phyloP scores from a whole-genome alignment of 1,140 invertebrate species.

The Lanistes nyassanus region DNA sequence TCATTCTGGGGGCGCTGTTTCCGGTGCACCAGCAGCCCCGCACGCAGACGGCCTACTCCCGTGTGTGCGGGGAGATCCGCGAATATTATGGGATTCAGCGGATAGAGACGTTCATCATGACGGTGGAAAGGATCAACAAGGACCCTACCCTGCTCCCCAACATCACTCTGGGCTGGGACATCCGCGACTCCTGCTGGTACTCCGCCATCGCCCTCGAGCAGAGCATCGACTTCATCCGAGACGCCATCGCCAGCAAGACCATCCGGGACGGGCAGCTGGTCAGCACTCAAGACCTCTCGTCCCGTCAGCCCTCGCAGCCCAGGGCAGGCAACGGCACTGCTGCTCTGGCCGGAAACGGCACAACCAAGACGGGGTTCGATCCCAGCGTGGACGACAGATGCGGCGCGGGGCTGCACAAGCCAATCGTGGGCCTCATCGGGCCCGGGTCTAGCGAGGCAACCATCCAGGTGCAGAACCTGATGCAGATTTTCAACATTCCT shows the following conservation, averaged over 20 bases:
- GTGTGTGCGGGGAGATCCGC: slow-evolving; percentile 66
- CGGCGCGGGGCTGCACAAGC: slow-evolving; percentile 50
- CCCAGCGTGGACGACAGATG: slow-evolving; percentile 16
- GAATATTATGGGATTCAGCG: slow-evolving; percentile 85
- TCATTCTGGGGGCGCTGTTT: slow-evolving; percentile 78
- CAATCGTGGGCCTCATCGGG: slow-evolving; percentile 77
- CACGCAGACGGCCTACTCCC: slow-evolving; percentile 49
- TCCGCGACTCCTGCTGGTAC: slow-evolving; percentile 85
- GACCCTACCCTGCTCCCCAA: slow-evolving; percentile 68
- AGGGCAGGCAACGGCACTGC: background rate
- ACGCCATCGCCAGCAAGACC: slow-evolving; percentile 69
- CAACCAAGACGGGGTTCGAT: background rate
- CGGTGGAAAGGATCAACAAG: slow-evolving; percentile 72
- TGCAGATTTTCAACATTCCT: slow-evolving; percentile 83
- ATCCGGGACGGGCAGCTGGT: slow-evolving; percentile 21
- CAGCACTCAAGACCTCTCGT: background rate
- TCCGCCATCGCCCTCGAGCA: slow-evolving; percentile 82
- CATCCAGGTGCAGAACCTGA: slow-evolving; percentile 80
- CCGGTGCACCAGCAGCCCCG: slow-evolving; percentile 78
- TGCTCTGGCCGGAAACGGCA: background rate
- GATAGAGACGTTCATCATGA: slow-evolving; percentile 76
- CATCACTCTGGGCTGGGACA: slow-evolving; percentile 80
- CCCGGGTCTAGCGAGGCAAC: slow-evolving; percentile 77
- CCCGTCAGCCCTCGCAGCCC: background rate
- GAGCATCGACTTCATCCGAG: slow-evolving; percentile 79